These are phyloP conservation scores for Hololepta plana DNA, from an alignment of 2,888 invertebrate genomes.

Conservation along the genomic window DNA sequence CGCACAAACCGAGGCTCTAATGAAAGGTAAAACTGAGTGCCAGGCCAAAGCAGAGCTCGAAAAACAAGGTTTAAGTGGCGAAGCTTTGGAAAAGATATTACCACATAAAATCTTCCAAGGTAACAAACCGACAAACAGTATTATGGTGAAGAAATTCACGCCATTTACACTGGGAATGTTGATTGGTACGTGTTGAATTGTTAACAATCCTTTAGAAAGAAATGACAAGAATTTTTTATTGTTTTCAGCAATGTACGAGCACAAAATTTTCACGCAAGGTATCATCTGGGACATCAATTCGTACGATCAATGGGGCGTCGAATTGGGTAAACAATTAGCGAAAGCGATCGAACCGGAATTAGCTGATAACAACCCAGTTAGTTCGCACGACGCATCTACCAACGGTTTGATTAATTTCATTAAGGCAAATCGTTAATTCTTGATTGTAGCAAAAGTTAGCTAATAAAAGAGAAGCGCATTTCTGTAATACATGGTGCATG, in stretches of 20 bases:
- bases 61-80: conserved; percentile 56
- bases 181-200: conserved; percentile 51
- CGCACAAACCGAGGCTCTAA: conserved; percentile 96
- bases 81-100: conserved; percentile 58
- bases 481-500: no score
- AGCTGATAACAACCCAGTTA: conserved; percentile 40
- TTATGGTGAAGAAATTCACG: conserved; percentile 76
- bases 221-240: background rate
- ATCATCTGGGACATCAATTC: conserved; percentile 99
- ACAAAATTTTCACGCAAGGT: conserved; percentile 97
- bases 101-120: conserved; percentile 96
- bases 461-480: no score
- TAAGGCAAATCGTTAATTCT: conserved; percentile 39
- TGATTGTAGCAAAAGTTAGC: no score
- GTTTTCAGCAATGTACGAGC: conserved; percentile 73
- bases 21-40: conserved; percentile 39
- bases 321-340: conserved; percentile 94
- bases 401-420: conserved; percentile 96
- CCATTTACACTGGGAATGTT: conserved; percentile 87
- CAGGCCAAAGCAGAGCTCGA: conserved; percentile 65
- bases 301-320: conserved; percentile 99
- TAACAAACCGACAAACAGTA: conserved; percentile 94
- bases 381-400: conserved; percentile 84
- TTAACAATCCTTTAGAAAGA: background rate
- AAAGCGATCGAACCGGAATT: conserved; percentile 97